Evolutionary conservation across 1,140 invertebrate genomes (phyloP), one percentile per base, ranked within the genome.

Genomic region (Melanaphis sacchari): DNA sequence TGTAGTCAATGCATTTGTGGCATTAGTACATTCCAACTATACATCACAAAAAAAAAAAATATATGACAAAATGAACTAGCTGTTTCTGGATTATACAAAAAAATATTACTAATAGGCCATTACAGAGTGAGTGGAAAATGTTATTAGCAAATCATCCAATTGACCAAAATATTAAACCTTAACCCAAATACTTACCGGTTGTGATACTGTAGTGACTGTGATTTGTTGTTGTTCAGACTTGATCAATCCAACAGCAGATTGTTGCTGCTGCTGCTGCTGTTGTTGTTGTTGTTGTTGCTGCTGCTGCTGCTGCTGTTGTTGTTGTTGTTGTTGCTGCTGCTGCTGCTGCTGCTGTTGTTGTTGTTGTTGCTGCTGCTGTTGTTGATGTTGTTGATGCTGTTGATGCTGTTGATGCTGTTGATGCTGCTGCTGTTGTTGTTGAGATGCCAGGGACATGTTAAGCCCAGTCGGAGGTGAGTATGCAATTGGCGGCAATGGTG

Each of bases 371-470:
- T 92, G 91, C 0, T 92, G 91, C 1, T 84, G 91, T 1, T 92
- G 91, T 2, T 92, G 90, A 5, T 91, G 90, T 11, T 91, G 90
- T 36, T 91, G 90, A 0, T 91, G 90, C 31, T 91, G 90, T 6
- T 91, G 90, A 0, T 91, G 90, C 1, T 91, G 90, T 0, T 91
- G 90, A 1, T 91, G 89, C 1, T 66, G 89, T 26, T 90, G 89
- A 1, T 90, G 89, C 87, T 96, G 95, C 26, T 91, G 93, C 31
- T 93, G 91, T 15, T 59, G 43, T 9, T 95, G 95, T 7, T n/a
- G n/a, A n/a, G 95, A 95, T 1, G 95, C 95, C 94, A 95, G 95
- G 49, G 95, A 95, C 31, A 96, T 95, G 91, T 95, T 95, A 91
- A 95, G 95, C 91, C 95, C 89, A 54, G 82, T 36, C 41, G 95